Evolutionary conservation across 2,797 vertebrate species (phyloP), one percentile per base, ranked within the genome.

Genomic region (Hozukius guyotensis): DNA sequence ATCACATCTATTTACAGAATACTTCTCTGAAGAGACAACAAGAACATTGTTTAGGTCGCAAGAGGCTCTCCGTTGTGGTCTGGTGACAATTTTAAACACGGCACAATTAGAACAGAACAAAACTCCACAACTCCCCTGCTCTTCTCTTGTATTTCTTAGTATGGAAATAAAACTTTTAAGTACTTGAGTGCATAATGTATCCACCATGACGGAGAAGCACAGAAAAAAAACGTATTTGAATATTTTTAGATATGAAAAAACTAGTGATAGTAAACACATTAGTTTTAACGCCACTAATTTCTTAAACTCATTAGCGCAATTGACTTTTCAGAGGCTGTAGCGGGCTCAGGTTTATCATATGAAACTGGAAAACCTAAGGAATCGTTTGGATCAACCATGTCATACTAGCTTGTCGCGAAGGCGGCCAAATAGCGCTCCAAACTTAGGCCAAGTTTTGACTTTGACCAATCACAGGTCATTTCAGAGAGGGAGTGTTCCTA

Each of bases 81-180:
- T 77, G 65, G 73, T 78, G 70, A 83, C 81, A 87, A 59, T 68
- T 83, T 86, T 83, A 80, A 84, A 89, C 59, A 67, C 20, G 49
- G 63, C 55, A 80, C 75, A 85, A 80, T 82, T 84, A 81, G 29
- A 85, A 82, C 25, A 72, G 61, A 88, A 81, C 80, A 83, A 87
- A 81, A 69, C 76, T 61, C 46, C 29, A 22, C 1, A 62, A 71
- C 34, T 78, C 73, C 67, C 42, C 49, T 25, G 57, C 38, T 78
- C 64, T 59, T 4, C 36, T 72, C 32, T 61, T 22, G 38, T 52
- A 32, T 46, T 34, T 67, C 61, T 82, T 38, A 46, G 13, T 18
- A 29, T 63, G 31, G 46, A 75, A 72, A 73, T 70, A 34, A 73
- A 88, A 87, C 76, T 82, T 71, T 78, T 2, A 60, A 68, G 31